A percentile compares a stretch with the other conserved stretches of the same genome.
Evolutionary conservation across 2,797 vertebrate species (phyloP).

Genomic region (Eptatretus atami): DNA sequence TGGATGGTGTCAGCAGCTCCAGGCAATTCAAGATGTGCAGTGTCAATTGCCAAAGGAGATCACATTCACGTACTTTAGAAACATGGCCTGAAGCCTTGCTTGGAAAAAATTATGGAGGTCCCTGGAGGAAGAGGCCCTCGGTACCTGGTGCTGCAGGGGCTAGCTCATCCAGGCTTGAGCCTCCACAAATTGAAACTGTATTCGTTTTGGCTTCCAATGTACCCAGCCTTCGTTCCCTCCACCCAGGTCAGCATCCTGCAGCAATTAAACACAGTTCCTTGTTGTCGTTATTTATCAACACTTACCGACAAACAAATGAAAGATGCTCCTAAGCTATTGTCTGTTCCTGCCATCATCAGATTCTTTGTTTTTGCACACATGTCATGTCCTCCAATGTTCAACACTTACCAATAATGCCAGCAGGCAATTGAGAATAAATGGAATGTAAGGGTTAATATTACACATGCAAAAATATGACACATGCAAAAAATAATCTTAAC

Average conservation of each 20-base stretch:
- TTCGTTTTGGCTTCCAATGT: conserved; percentile 29
- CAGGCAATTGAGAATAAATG: too few species aligned
- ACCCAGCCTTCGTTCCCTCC: conserved; percentile 40
- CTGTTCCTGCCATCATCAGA: too few species aligned
- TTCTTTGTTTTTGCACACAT: too few species aligned
- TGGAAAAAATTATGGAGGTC: conserved; percentile 40
- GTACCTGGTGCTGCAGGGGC: conserved; percentile 20
- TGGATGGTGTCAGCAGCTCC: conserved; percentile 29
- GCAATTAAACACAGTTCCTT: too few species aligned
- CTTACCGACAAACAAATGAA: too few species aligned
- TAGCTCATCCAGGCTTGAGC: conserved; percentile 24
- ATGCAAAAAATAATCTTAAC: too few species aligned
- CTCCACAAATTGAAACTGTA: conserved; percentile 37
- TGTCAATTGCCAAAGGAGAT: conserved; percentile 21
- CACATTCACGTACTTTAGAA: conserved; percentile 18
- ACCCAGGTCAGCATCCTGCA: conserved; percentile 44
- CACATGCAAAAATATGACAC: too few species aligned
- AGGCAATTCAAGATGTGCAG: conserved; percentile 36
- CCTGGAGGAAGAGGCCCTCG: conserved; percentile 58
- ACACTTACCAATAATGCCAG: too few species aligned
- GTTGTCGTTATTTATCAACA: too few species aligned
- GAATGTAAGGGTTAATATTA: too few species aligned
- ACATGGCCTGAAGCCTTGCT: conserved; percentile 31
- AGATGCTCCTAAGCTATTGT: too few species aligned
- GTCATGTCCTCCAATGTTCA: too few species aligned